Conservation (phyloP, 2,888 invertebrate species). For the Metallyticus violacea region DNA sequence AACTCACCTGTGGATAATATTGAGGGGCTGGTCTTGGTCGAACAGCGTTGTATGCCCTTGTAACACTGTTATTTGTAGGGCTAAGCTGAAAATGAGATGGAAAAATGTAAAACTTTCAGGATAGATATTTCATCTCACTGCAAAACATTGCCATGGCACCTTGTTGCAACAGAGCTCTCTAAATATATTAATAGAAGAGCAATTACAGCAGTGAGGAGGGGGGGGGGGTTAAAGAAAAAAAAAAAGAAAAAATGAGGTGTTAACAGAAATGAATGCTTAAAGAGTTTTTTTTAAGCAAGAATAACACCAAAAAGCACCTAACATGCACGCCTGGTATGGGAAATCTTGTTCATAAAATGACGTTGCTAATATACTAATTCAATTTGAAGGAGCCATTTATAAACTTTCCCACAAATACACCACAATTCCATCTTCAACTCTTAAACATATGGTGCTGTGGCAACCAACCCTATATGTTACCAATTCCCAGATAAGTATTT, state of each 20-base stretch:
- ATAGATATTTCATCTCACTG: background rate
- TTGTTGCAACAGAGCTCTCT: background rate
- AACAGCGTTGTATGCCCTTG: conserved; percentile 21
- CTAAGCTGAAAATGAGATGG: conserved; percentile 39
- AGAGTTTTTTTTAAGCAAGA: too few relatives aligned
- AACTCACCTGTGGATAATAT: conserved; percentile 31
- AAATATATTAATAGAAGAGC: background rate
- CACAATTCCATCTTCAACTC: too few relatives aligned
- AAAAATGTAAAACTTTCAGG: conserved; percentile 34
- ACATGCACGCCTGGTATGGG: too few relatives aligned
- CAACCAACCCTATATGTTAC: too few relatives aligned
- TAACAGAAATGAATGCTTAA: background rate
- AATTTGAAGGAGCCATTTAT: too few relatives aligned
- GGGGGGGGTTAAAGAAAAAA: too few relatives aligned
- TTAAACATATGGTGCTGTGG: too few relatives aligned
- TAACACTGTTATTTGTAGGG: conserved; percentile 39
- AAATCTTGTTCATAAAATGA: too few relatives aligned
- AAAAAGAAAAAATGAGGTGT: background rate
- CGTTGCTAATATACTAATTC: too few relatives aligned
- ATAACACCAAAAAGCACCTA: background rate
- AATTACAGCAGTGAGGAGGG: background rate
- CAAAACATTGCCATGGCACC: background rate
- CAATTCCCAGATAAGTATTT: too few relatives aligned
- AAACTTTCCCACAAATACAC: too few relatives aligned
- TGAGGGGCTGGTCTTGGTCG: conserved; percentile 26